phyloP scores from a whole-genome alignment of 1,140 invertebrate genomes.

The Philotrypesis tridentata region DNA sequence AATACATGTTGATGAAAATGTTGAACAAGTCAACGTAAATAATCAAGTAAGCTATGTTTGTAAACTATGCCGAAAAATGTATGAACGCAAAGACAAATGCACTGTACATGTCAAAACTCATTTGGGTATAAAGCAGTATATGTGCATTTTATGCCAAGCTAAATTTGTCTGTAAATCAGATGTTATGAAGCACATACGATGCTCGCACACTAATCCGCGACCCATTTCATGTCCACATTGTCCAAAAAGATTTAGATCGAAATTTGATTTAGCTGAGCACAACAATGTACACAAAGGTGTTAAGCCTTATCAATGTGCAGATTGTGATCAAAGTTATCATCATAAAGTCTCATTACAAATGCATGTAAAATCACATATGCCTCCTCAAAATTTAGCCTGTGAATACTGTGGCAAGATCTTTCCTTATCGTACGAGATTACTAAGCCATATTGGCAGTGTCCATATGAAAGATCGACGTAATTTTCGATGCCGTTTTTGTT shows the following conservation, averaged over 20 bases:
- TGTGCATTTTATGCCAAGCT: slow-evolving; percentile 79
- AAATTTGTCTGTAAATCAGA: slow-evolving; percentile 73
- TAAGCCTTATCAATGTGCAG: slow-evolving; percentile 68
- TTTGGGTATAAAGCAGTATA: slow-evolving; percentile 80
- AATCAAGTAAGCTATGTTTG: slow-evolving; percentile 67
- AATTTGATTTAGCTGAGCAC: slow-evolving; percentile 71
- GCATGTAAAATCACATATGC: slow-evolving; percentile 71
- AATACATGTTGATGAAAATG: slow-evolving; percentile 70
- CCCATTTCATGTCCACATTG: slow-evolving; percentile 71
- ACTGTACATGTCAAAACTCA: slow-evolving; percentile 82
- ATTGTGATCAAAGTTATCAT: slow-evolving; percentile 71
- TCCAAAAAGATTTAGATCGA: slow-evolving; percentile 71
- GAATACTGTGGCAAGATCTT: slow-evolving; percentile 73
- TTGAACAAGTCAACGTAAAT: slow-evolving; percentile 63
- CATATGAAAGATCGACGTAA: slow-evolving; percentile 71
- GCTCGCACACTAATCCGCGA: slow-evolving; percentile 71
- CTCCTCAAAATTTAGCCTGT: slow-evolving; percentile 71
- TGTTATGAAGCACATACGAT: slow-evolving; percentile 72
- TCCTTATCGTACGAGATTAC: slow-evolving; percentile 68
- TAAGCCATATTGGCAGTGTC: slow-evolving; percentile 71
- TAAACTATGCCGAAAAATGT: slow-evolving; percentile 68
- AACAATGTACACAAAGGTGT: slow-evolving; percentile 72
- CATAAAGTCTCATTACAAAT: slow-evolving; percentile 72
- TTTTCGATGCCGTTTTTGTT: slow-evolving; percentile 71
- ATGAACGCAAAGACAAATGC: slow-evolving; percentile 70